Evolutionary conservation across 2,113 vertebrate genomes (phyloP), one percentile per base, ranked within the genome.

Genomic region (Nansenia antarctica): DNA sequence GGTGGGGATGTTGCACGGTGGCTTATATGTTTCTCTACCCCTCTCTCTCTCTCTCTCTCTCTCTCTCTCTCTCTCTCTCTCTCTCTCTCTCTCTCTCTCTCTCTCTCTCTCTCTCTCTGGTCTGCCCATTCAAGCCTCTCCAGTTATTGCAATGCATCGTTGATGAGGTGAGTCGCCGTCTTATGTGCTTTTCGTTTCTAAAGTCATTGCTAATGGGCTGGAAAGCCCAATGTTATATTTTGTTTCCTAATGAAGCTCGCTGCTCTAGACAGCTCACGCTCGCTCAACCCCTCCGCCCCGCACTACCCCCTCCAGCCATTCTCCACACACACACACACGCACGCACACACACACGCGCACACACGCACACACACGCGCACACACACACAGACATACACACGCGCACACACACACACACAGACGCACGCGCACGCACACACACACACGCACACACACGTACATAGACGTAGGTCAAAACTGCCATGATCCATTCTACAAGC

Each of bases 161-260:
- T 98, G 98, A 99, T 99, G 97, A 99, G 97, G 98, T 99, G 96
- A 99, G 97, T 98, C 95, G 90, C 83, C 91, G 92, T 95, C 96
- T 98, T 98, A 96, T 98, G 96, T 96, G 96, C 96, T 96, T 97
- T n/a, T 96, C 96, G 92, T 95, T 97, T 94, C 96, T 96, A 97
- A 98, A 98, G 95, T 98, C 94, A 95, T 96, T 91, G 93, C 94
- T 99, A 99, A 99, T 99, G 97, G 95, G 92, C 91, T 96, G 95
- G 96, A 99, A 99, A 98, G 97, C 95, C n/a, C n/a, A n/a, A n/a
- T n/a, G n/a, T 98, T 96, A 98, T 98, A 98, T 98, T 99, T 99
- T 99, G 96, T 99, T 98, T 99, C 95, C 95, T 99, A 98, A 99
- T 99, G 96, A 98, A 98, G 96, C 96, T 96, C 94, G 93, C 90